phyloP scores from a whole-genome alignment of 2,888 invertebrate genomes.

The Dicyrtoma fusca region DNA sequence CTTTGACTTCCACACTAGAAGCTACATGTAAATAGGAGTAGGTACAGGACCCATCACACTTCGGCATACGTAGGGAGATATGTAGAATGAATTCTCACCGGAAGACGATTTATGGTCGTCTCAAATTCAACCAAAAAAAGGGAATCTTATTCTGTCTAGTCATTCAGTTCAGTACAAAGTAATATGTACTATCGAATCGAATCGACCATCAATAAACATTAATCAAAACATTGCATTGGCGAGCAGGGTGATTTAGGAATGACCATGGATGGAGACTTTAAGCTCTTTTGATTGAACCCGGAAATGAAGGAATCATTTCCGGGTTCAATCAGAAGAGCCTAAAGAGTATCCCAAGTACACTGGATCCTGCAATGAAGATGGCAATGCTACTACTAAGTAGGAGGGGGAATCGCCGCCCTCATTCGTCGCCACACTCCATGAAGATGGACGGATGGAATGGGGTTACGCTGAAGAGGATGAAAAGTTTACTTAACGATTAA shows the following conservation, averaged over 20 bases:
- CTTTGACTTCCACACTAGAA: no score
- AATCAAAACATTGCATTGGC: no score
- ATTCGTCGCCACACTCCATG: constrained; percentile 27
- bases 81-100: no score
- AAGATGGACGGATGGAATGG: constrained; percentile 28
- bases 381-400: constrained; percentile 7
- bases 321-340: constrained; percentile 33
- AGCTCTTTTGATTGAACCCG: constrained; percentile 7
- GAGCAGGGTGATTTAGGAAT: constrained; percentile 23
- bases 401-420: constrained; percentile 6
- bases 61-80: no score
- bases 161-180: no score
- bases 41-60: no score
- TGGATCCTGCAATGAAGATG: constrained; percentile 19
- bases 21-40: no score
- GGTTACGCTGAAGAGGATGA: constrained; percentile 33
- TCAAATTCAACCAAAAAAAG: no score
- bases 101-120: no score
- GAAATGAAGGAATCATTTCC: constrained; percentile 18
- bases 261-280: constrained; percentile 13
- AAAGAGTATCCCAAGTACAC: neutral
- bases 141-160: no score
- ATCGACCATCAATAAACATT: no score
- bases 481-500: constrained; percentile 23
- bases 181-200: no score